These are phyloP conservation scores for Grammomys surdaster DNA, from an alignment of 2,113 vertebrate species.

Conservation along the genomic window DNA sequence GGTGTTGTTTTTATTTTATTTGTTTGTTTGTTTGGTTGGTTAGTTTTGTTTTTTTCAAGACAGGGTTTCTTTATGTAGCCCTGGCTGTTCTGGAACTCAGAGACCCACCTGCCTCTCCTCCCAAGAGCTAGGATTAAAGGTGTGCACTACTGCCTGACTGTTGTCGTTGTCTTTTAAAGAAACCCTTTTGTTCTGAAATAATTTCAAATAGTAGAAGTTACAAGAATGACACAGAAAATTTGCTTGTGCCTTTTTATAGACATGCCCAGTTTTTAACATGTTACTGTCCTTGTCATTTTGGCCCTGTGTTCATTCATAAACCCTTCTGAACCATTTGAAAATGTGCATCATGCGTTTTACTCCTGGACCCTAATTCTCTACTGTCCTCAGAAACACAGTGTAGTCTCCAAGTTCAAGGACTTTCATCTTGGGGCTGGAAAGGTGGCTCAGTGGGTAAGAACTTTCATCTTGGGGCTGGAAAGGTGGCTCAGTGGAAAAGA, in stretches of 20 bases:
- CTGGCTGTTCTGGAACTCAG: neutral
- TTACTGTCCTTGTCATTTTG: neutral
- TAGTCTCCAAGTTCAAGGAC: conserved; percentile 3
- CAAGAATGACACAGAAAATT: neutral
- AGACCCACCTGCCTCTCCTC: neutral
- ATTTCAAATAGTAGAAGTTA: neutral
- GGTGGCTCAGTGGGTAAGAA: neutral
- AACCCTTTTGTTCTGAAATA: neutral
- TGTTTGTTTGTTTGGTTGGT: neutral
- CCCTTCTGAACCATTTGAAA: neutral
- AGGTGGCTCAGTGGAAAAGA: too few species aligned
- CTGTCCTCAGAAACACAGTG: neutral
- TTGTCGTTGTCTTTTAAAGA: neutral
- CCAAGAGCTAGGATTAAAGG: neutral
- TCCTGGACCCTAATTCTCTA: neutral
- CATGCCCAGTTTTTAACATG: neutral
- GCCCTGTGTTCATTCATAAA: neutral
- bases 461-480: too few species aligned
- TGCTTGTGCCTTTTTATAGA: neutral
- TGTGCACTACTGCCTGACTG: neutral
- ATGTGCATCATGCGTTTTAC: neutral
- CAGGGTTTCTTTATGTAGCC: neutral
- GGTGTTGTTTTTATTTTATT: neutral
- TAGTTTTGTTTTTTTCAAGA: neutral
- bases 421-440: neutral